Base-by-base conservation (phyloP, 1,140 invertebrate species). In the Cyclargus thomasi region DNA sequence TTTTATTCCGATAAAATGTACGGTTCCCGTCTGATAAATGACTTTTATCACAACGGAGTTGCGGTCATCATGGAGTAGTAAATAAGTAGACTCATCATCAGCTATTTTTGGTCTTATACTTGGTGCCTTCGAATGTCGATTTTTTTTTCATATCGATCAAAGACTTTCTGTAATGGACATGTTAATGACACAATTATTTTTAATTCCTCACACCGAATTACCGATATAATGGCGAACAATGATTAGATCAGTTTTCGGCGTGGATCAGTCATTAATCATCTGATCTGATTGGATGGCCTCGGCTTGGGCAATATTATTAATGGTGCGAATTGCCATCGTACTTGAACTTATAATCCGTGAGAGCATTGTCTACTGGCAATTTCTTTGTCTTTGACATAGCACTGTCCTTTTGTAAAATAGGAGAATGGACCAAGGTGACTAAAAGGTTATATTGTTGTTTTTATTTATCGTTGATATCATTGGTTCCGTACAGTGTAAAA, bases 151-250 rank as follows among this genome's bases (percentile, higher is more conserved):
- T n/a, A 47, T 47, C 39, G 39, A 47, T 47, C 39, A 47, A 47
- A 47, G 6, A 14, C 14, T 14, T 16, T 47, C 14, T 1, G 14
- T 47, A 47, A 47, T 47, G 14, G 39, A 47, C 39, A 47, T 47
- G 39, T 47, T 47, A 47, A 47, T 47, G 39, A 47, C 39, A 47
- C 39, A 47, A 47, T 47, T 47, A 47, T 47, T 47, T 47, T 47
- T 47, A 47, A 47, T 47, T 47, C 39, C 39, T 14, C 39, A 47
- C 39, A 47, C 39, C 39, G 39, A 47, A 47, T 47, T 47, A 47
- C 1, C 10, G 39, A 47, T 8, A 47, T 47, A 47, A 47, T 47
- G 14, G 39, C 39, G 10, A 47, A 47, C 39, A 47, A 47, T 47
- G 39, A 47, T 47, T 16, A 47, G 39, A 47, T 47, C 39, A 47